Percentiles rank a stretch among this genome's conserved stretches.
These are phyloP conservation scores for Brachionus asplanchnoidis DNA, from an alignment of 1,140 invertebrate species.

Conservation along the genomic window DNA sequence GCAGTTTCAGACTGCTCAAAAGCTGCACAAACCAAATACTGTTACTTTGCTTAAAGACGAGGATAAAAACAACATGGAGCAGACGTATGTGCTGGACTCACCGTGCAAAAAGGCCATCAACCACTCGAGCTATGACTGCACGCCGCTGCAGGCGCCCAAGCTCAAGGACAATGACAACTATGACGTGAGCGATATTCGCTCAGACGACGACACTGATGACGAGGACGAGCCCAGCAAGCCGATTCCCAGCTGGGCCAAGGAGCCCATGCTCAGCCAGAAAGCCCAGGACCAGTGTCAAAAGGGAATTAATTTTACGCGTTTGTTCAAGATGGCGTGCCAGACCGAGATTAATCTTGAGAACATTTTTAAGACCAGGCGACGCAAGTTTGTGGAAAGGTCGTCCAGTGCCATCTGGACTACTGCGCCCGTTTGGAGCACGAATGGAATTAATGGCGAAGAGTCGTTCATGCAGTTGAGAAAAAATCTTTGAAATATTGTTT, in stretches of 20 bases:
- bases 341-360: conserved; percentile 7
- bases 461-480: conserved; percentile 39
- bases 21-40: neutral
- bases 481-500: neutral
- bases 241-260: conserved; percentile 45
- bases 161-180: conserved; percentile 44
- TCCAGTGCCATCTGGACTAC: conserved; percentile 36
- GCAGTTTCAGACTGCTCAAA: neutral
- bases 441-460: conserved; percentile 30
- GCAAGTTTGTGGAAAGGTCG: conserved; percentile 29
- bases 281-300: conserved; percentile 25
- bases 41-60: neutral
- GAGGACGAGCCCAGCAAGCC: conserved; percentile 44
- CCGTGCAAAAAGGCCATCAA: neutral
- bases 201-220: conserved; percentile 47
- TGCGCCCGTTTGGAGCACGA: neutral
- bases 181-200: conserved; percentile 46
- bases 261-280: conserved; percentile 44
- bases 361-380: conserved; percentile 19
- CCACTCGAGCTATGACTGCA: conserved; percentile 4
- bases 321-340: conserved; percentile 5
- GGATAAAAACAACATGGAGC: neutral
- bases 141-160: conserved; percentile 4
- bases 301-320: conserved; percentile 14
- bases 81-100: conserved; percentile 11